Conservation (phyloP, 1,140 invertebrate species). For the Orius laevigatus region DNA sequence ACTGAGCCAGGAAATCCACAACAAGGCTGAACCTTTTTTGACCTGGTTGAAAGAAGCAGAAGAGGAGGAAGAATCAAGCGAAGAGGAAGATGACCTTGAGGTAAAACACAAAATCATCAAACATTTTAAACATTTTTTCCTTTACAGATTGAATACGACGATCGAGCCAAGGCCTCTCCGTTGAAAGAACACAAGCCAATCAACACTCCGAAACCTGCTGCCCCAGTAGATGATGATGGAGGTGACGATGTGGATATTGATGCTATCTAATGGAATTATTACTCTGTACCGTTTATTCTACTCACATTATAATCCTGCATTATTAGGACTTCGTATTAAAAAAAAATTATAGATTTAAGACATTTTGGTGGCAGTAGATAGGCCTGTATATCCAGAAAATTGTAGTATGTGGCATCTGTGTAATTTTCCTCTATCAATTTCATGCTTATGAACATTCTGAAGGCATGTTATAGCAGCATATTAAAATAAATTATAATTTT, state of each 20-base stretch:
- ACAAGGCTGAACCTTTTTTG: slow-evolving; percentile 81
- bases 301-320: slow-evolving; percentile 1
- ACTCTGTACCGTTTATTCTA: slow-evolving; percentile 10
- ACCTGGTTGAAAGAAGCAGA: slow-evolving; percentile 95
- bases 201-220: slow-evolving; percentile 27
- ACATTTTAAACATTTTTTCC: neutral
- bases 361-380: too few species aligned
- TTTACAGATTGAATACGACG: slow-evolving; percentile 67
- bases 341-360: too few species aligned
- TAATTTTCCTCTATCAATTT: neutral
- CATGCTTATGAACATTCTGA: neutral
- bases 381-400: too few species aligned
- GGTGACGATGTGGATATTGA: slow-evolving; percentile 75
- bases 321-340: neutral
- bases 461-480: neutral
- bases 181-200: slow-evolving; percentile 38
- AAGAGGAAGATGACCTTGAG: slow-evolving; percentile 50
- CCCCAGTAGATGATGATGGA: slow-evolving; percentile 32
- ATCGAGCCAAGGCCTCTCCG: slow-evolving; percentile 58
- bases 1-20: slow-evolving; percentile 79
- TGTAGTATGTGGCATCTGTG: neutral
- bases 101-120: slow-evolving; percentile 26
- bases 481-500: neutral
- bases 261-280: slow-evolving; percentile 54
- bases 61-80: slow-evolving; percentile 66